phyloP scores from a whole-genome alignment of 2,888 invertebrate species.

The Lydus trimaculatus region DNA sequence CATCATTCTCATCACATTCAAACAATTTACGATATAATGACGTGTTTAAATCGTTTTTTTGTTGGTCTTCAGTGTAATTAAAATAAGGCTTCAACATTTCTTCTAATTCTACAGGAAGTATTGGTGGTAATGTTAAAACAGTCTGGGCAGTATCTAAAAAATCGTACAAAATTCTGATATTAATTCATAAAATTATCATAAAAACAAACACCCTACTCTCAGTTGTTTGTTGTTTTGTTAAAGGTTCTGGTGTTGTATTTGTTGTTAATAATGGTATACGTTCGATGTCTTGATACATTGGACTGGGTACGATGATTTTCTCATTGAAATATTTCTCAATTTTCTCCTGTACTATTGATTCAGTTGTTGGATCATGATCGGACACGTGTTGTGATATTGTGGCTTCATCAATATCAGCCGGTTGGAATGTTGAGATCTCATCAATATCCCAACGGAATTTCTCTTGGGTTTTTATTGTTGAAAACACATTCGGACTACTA shows the following conservation, averaged over 20 bases:
- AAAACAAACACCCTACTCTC: neutral
- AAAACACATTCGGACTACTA: constrained; percentile 58
- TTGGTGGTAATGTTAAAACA: constrained; percentile 68
- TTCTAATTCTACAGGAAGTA: constrained; percentile 69
- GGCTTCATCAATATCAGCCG: constrained; percentile 72
- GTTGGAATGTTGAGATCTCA: constrained; percentile 71
- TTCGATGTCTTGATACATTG: constrained; percentile 42
- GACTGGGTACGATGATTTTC: constrained; percentile 59
- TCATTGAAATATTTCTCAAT: constrained; percentile 65
- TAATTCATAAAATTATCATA: too few species aligned
- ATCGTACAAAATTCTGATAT: too few species aligned
- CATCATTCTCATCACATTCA: constrained; percentile 44
- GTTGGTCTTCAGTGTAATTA: constrained; percentile 63
- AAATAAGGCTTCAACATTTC: constrained; percentile 69
- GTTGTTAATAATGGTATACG: constrained; percentile 6
- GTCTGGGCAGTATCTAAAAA: constrained; percentile 72
- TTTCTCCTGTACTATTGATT: constrained; percentile 71
- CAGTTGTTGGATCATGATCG: constrained; percentile 70
- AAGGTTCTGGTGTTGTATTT: neutral
- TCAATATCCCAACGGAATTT: constrained; percentile 76
- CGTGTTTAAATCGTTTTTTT: constrained; percentile 36
- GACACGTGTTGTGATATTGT: constrained; percentile 69
- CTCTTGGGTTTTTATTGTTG: constrained; percentile 58
- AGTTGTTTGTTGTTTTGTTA: neutral
- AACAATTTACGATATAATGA: constrained; percentile 54